Evolutionary conservation across 2,797 vertebrate genomes (phyloP), one percentile per base, ranked within the genome.

Genomic region (Octomys mimax): DNA sequence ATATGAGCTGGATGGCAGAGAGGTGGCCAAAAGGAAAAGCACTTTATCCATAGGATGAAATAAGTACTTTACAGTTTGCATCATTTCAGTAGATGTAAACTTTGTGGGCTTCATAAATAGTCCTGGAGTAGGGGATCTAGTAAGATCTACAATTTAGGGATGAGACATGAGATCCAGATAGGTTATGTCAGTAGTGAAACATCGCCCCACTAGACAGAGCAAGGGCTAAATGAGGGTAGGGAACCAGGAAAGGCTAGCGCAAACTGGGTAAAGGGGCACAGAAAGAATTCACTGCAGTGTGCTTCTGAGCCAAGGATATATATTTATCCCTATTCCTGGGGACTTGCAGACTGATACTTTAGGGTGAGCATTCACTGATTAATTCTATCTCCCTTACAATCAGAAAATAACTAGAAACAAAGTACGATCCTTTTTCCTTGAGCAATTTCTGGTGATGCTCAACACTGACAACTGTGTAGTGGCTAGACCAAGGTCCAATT

Each of bases 31-130:
- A 64, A 33, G 31, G 8, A 1, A 16, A 54, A 91, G 36, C 46
- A 36, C 2, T 6, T 2, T 22, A 33, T 24, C 6, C 13, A 0
- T 1, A 18, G 9, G n/a, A 12, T 26, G 52, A 42, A 46, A 19
- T 42, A 9, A n/a, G 26, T 21, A 4, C 11, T 59, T 57, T 5
- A 68, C 2, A n/a, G 57, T 46, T 22, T 12, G 19, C 16, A 26
- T 73, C n/a, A 70, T 64, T 78, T 87, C 81, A 57, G 10, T 19
- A 83, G 24, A 33, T 64, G 57, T 52, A 57, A 4, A 46, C 22
- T 26, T 49, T 6, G 0, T 11, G 22, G 77, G 31, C 61, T 2
- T 26, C 1, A 7, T 28, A 10, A 59, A 14, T 7, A 66, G 77
- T 54, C 31, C 36, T 22, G 54, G 86, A 14, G 3, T 4, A 39